phyloP scores from a whole-genome alignment of 2,888 invertebrate species.

The Xanthorhoe designata region DNA sequence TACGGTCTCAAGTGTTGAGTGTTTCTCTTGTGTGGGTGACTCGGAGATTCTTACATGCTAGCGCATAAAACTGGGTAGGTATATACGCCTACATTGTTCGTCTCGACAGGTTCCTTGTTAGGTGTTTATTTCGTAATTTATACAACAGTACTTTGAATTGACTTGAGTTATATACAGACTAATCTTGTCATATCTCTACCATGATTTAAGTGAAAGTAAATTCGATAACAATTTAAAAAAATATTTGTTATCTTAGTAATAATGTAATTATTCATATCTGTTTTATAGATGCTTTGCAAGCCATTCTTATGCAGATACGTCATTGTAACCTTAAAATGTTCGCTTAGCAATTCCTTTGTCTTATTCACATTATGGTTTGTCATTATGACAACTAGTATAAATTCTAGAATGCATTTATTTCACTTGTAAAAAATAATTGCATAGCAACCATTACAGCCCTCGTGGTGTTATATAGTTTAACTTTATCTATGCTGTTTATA shows the following conservation, averaged over 20 bases:
- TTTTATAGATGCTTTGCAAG: neutral
- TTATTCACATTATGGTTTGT: neutral
- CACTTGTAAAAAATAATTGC: too few species aligned
- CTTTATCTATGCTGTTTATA: too few species aligned
- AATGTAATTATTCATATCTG: neutral
- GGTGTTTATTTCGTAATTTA: constrained; percentile 10
- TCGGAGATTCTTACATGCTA: constrained; percentile 20
- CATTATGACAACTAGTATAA: neutral
- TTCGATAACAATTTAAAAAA: neutral
- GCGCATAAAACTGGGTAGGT: constrained; percentile 14
- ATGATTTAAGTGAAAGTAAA: neutral
- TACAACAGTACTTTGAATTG: too few species aligned
- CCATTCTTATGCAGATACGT: neutral
- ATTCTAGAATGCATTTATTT: neutral
- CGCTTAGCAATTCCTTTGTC: neutral
- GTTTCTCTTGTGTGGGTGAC: constrained; percentile 22
- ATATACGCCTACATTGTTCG: constrained; percentile 20
- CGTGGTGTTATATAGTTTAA: too few species aligned
- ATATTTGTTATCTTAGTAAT: neutral
- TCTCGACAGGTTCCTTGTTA: constrained; percentile 21
- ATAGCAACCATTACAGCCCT: neutral
- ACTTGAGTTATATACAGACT: too few species aligned
- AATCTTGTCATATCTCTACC: neutral
- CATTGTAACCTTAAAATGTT: neutral
- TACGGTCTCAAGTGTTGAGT: constrained; percentile 13